Conservation (phyloP, 2,797 vertebrate species). For the Anniella stebbinsi region DNA sequence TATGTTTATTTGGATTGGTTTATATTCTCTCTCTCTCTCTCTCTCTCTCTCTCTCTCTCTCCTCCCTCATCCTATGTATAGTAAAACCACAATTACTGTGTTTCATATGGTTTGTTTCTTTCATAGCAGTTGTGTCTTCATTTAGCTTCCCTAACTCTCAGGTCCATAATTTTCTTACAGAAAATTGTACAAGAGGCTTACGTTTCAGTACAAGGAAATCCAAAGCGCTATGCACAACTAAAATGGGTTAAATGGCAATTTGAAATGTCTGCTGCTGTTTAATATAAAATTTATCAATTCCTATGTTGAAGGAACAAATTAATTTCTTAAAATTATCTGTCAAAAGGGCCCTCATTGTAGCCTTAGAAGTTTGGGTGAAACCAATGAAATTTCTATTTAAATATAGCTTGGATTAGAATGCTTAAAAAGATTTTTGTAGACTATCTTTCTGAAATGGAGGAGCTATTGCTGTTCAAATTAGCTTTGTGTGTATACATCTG, state of each 20-base stretch:
- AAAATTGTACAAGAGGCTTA: constrained; percentile 14
- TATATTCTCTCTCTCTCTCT: not conserved
- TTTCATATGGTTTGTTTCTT: constrained; percentile 13
- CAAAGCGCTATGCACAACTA: not conserved
- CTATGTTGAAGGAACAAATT: not conserved
- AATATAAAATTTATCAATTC: not conserved
- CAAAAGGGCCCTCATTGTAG: not conserved
- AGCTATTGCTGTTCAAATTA: not conserved
- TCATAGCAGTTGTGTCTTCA: constrained; percentile 6
- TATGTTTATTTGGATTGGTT: constrained; percentile 27
- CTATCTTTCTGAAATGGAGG: not conserved
- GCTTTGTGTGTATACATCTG: not conserved
- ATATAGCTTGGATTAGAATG: not conserved
- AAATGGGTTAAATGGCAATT: constrained; percentile 4
- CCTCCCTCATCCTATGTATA: constrained; percentile 15
- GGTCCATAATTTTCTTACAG: constrained; percentile 7
- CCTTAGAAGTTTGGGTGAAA: not conserved
- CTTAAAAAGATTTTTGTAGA: not conserved
- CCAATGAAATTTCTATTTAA: not conserved
- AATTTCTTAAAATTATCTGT: not conserved
- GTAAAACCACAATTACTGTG: constrained; percentile 20
- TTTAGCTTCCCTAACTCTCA: constrained; percentile 23
- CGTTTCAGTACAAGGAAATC: not conserved
- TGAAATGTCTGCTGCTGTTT: not conserved
- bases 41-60: not conserved